Evolutionary conservation across 2,797 vertebrate species (phyloP).

Genomic region (Acridotheres tristis): DNA sequence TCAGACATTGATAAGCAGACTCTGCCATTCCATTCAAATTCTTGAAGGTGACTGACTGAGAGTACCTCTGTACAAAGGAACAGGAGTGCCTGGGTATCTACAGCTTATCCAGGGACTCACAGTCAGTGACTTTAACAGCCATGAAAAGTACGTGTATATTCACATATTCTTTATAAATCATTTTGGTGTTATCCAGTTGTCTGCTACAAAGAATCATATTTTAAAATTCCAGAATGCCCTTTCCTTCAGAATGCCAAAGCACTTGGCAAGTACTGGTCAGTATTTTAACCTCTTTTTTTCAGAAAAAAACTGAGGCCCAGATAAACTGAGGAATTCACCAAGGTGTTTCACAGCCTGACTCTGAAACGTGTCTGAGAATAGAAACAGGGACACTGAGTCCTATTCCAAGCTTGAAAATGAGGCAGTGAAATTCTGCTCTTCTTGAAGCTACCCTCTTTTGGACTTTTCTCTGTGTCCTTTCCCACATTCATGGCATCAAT

Average conservation of each 20-base stretch:
- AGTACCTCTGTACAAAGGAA: not conserved
- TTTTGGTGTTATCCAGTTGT: not conserved
- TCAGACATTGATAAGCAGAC: not conserved
- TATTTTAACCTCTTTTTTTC: not conserved
- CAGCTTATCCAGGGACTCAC: not conserved
- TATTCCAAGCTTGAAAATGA: not conserved
- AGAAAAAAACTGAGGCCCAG: not conserved
- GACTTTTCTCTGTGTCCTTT: not conserved
- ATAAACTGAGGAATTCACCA: not conserved
- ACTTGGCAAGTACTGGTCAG: not conserved
- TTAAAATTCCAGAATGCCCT: not conserved
- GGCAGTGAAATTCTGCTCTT: not conserved
- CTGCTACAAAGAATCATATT: not conserved
- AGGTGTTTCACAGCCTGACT: not conserved
- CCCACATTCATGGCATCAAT: not conserved
- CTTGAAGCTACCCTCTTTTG: not conserved
- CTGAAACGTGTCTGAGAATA: not conserved
- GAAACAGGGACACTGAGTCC: not conserved
- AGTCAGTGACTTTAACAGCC: not conserved
- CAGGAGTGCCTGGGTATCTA: not conserved
- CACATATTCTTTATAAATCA: not conserved
- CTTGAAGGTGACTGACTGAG: not conserved
- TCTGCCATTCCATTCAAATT: not conserved
- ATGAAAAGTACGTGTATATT: not conserved
- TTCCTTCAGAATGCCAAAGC: not conserved